Evolutionary conservation across 2,797 vertebrate genomes (phyloP).

Genomic region (Catharus ustulatus): DNA sequence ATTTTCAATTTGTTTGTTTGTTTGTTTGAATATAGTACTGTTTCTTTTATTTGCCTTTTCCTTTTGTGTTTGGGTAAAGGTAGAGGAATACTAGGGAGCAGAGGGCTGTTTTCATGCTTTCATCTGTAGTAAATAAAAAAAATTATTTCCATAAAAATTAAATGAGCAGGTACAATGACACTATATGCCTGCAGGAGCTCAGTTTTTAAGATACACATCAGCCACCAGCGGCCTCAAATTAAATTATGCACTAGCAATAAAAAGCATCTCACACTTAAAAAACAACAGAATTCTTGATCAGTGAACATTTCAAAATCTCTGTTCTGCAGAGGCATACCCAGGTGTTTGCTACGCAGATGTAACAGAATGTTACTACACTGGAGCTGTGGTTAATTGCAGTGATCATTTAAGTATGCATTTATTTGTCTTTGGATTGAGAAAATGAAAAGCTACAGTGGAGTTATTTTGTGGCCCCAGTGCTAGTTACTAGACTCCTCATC

Average conservation of each 20-base stretch:
- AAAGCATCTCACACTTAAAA: background rate
- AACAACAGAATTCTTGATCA: background rate
- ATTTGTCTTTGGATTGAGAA: background rate
- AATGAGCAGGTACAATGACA: background rate
- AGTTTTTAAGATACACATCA: conserved; percentile 14
- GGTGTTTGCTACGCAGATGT: conserved; percentile 6
- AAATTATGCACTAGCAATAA: conserved; percentile 29
- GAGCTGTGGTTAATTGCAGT: conserved; percentile 1
- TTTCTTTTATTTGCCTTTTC: background rate
- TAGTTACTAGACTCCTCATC: background rate
- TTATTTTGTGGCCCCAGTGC: background rate
- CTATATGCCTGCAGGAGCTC: background rate
- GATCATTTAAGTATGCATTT: conserved; percentile 25
- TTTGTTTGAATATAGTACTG: background rate
- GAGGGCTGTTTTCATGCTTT: background rate
- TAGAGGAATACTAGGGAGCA: background rate
- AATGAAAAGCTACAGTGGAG: background rate
- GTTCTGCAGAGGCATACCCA: background rate
- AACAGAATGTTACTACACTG: background rate
- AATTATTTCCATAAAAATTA: background rate
- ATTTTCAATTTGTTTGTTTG: background rate
- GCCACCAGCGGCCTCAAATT: conserved; percentile 26
- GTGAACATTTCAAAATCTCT: conserved; percentile 9
- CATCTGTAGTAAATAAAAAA: conserved; percentile 9
- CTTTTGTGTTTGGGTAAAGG: background rate